phyloP scores from a whole-genome alignment of 2,797 vertebrate species.

The Fistularia tabacaria region DNA sequence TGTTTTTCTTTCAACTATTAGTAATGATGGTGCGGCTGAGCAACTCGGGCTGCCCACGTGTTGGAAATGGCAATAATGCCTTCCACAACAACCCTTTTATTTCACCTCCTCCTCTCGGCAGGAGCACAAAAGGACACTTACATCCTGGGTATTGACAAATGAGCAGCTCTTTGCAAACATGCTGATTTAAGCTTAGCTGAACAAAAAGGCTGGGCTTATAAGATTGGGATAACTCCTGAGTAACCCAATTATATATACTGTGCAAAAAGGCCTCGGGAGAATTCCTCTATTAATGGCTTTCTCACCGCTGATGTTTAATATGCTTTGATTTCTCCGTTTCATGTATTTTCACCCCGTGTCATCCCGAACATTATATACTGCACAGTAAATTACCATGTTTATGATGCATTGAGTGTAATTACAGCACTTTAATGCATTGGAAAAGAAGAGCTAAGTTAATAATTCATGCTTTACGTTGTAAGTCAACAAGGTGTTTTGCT shows the following conservation, averaged over 20 bases:
- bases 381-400: slow-evolving; percentile 25
- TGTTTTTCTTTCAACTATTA: too few species aligned
- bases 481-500: slow-evolving; percentile 3
- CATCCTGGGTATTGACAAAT: slow-evolving; percentile 41
- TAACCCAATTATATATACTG: slow-evolving; percentile 52
- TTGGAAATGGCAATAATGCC: not conserved
- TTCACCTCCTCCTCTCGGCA: slow-evolving; percentile 1
- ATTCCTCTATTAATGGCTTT: slow-evolving; percentile 48
- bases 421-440: slow-evolving; percentile 8
- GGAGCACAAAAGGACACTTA: slow-evolving; percentile 3
- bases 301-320: slow-evolving; percentile 37
- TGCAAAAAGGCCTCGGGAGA: slow-evolving; percentile 36
- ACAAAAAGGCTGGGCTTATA: slow-evolving; percentile 41
- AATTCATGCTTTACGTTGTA: slow-evolving; percentile 12
- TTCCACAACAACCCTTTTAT: not conserved
- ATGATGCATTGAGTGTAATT: slow-evolving; percentile 32
- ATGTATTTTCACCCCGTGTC: slow-evolving; percentile 23
- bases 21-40: too few species aligned
- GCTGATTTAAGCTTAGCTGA: slow-evolving; percentile 53
- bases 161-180: slow-evolving; percentile 38
- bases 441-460: slow-evolving; percentile 2
- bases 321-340: slow-evolving; percentile 23
- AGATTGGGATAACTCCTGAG: slow-evolving; percentile 50
- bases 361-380: slow-evolving; percentile 9
- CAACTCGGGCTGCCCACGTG: too few species aligned